Evolutionary conservation across 2,797 vertebrate genomes (phyloP).

Genomic region (Catostomus latipinnis): DNA sequence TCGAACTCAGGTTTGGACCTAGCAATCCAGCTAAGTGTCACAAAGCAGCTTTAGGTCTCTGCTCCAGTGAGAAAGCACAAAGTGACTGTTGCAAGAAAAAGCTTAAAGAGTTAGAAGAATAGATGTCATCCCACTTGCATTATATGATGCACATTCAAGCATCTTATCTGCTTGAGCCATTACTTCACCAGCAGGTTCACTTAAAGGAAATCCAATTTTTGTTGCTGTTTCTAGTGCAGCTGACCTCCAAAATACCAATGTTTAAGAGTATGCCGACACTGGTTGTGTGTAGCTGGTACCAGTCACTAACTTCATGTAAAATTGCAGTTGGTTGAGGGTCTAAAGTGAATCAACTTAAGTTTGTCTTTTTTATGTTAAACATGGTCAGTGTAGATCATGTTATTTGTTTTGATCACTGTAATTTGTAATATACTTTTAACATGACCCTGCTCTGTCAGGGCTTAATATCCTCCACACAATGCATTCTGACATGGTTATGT

Average conservation of each 20-base stretch:
- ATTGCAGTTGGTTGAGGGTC: neutral
- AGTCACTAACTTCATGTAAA: neutral
- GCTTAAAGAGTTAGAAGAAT: neutral
- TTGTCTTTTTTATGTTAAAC: slow-evolving; percentile 9
- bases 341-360: neutral
- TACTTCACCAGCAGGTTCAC: slow-evolving; percentile 2
- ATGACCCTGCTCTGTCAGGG: slow-evolving; percentile 30
- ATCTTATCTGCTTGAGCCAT: neutral
- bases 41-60: slow-evolving; percentile 8
- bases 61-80: neutral
- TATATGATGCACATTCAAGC: neutral
- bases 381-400: slow-evolving; percentile 1
- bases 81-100: neutral
- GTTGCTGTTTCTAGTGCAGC: neutral
- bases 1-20: no score
- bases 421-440: slow-evolving; percentile 32
- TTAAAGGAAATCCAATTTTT: neutral
- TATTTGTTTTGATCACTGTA: slow-evolving; percentile 36
- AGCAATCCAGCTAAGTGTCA: neutral
- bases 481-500: slow-evolving; percentile 76
- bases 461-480: slow-evolving; percentile 75
- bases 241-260: neutral
- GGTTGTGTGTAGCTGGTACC: neutral
- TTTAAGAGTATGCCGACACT: neutral
- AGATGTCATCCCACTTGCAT: neutral